Percentiles rank a stretch among this genome's conserved stretches.
These are phyloP conservation scores for Phalacrocorax pelagicus DNA, from an alignment of 2,113 vertebrate species.

Conservation along the genomic window DNA sequence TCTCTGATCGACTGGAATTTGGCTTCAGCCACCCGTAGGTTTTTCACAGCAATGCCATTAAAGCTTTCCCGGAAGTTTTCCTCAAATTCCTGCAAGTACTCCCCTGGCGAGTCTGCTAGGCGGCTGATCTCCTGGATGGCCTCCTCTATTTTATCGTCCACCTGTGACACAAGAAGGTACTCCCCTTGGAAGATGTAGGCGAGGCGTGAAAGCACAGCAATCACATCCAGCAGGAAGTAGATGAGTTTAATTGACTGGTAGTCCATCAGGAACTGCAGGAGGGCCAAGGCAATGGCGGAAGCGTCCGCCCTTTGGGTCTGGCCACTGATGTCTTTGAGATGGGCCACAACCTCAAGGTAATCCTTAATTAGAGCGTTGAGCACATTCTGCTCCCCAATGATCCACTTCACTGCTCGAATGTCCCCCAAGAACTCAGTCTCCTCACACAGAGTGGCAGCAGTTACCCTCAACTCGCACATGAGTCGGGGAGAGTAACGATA, in stretches of 20 bases:
- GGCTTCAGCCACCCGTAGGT: conserved; percentile 92
- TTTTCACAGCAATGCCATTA: conserved; percentile 91
- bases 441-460: conserved; percentile 89
- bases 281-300: conserved; percentile 90
- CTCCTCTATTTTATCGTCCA: conserved; percentile 89
- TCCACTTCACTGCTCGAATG: conserved; percentile 91
- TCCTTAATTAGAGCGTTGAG: conserved; percentile 96
- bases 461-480: conserved; percentile 88
- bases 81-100: conserved; percentile 95
- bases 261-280: conserved; percentile 95
- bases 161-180: conserved; percentile 89
- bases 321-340: conserved; percentile 91
- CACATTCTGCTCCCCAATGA: conserved; percentile 94
- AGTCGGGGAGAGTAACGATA: conserved; percentile 94
- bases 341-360: conserved; percentile 92
- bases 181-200: conserved; percentile 93
- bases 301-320: conserved; percentile 92
- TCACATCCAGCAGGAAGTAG: conserved; percentile 94
- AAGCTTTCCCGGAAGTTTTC: conserved; percentile 96
- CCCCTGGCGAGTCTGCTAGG: conserved; percentile 88
- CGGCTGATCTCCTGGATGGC: conserved; percentile 92
- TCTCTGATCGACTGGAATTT: conserved; percentile 97
- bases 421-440: conserved; percentile 94
- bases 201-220: conserved; percentile 89
- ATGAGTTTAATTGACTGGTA: conserved; percentile 96